Conservation (phyloP, 2,797 vertebrate genomes). For the Taenioides sp. region DNA sequence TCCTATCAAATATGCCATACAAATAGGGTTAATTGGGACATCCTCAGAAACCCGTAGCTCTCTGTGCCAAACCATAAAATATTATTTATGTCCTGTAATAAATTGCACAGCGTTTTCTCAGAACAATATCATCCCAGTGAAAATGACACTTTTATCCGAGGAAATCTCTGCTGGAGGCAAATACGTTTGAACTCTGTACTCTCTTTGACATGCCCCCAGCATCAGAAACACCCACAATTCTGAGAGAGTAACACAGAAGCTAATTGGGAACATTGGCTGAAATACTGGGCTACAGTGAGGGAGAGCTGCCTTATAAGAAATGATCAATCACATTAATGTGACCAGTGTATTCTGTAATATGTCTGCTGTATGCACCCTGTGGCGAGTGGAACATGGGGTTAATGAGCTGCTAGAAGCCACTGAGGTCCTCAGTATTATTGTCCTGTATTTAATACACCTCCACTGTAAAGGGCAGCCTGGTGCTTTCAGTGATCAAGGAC, state of each 20-base stretch:
- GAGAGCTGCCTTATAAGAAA: conserved; percentile 51
- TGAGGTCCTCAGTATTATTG: conserved; percentile 9
- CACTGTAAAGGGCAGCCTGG: conserved; percentile 1
- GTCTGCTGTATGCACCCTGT: conserved; percentile 27
- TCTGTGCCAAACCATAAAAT: background rate
- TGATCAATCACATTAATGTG: conserved; percentile 54
- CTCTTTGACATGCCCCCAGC: conserved; percentile 27
- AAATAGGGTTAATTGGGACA: background rate
- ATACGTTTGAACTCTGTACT: conserved; percentile 51
- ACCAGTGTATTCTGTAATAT: conserved; percentile 48
- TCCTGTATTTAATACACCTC: conserved; percentile 11
- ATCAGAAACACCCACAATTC: conserved; percentile 39
- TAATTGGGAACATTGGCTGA: conserved; percentile 80
- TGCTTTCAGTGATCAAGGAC: conserved; percentile 7
- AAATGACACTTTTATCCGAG: conserved; percentile 40
- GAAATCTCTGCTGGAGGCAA: conserved; percentile 55
- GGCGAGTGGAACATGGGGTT: conserved; percentile 45
- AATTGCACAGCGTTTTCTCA: conserved; percentile 36
- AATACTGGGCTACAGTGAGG: conserved; percentile 32
- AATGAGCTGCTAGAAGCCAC: conserved; percentile 38
- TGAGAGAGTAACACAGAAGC: conserved; percentile 26
- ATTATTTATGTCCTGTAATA: background rate
- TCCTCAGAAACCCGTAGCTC: background rate
- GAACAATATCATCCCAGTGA: conserved; percentile 35
- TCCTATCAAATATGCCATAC: background rate